Base-by-base conservation (phyloP, 53 echinoderm and acorn worm species). In the Holothuria scabra region DNA sequence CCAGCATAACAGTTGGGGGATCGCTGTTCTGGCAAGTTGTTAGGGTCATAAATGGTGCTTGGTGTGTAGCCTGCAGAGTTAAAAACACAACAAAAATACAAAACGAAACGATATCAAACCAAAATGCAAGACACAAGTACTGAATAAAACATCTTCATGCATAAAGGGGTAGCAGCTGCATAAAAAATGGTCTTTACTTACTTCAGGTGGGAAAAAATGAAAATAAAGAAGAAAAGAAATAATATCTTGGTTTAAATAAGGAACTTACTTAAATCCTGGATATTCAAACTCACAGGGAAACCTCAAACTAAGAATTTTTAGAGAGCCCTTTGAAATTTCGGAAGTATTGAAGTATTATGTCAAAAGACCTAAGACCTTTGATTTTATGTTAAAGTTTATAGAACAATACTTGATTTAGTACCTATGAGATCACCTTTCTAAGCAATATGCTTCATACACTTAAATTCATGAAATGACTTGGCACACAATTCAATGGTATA, bases 31-130 rank as follows among this genome's bases (percentile, higher is more conserved):
- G 38, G 35, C 23, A 69, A 32, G 34, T 34, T 72, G 72, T 46
- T 48, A 72, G 44, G 21, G 46, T 72, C 46, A 44, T 72, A 44
- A 22, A 72, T 23, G 24, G 44, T 72, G 44, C 46, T 22, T 72
- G n/a, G 37, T 72, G 72, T 72, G 49, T 72, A 72, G 72, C 44
- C 72, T 72, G 72, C 23, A 22, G 48, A 44, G 46, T 48, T 14
- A 48, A 44, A 69, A 32, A 72, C 24, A 72, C n/a, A 28, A 72
- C 41, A 72, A 44, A 32, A 22, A 72, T 9, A 48, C 21, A 41
- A 67, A 67, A 28, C 66, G n/a, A 66, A 66, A 66, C 66, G 30
- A 67, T 25, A 20, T 24, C 6, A 19, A 72, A 26, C 46, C 72
- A 48, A 72, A 72, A 67, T 67, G 67, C 67, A 67, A 67, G 33